A percentile compares a stretch with the other conserved stretches of the same genome.
Conservation (phyloP, 1,140 invertebrate species). For the Cecropterus lyciades region DNA sequence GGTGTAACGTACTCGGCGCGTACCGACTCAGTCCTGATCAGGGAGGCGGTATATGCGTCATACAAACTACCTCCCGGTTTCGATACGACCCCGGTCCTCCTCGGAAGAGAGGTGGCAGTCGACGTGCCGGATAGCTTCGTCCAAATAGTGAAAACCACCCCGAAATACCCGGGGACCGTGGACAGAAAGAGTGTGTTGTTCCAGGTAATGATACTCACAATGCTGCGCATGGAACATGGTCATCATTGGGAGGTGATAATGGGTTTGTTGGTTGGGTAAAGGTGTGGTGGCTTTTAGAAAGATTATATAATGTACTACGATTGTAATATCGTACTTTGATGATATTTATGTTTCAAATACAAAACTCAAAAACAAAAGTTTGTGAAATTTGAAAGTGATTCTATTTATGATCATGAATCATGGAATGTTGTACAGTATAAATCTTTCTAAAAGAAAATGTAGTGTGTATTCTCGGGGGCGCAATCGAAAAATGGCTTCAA, state of each 20-base stretch:
- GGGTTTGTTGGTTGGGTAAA: constrained; percentile 26
- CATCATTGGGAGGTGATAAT: constrained; percentile 36
- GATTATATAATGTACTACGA: constrained; percentile 10
- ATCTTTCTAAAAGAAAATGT: not conserved
- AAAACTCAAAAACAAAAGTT: not conserved
- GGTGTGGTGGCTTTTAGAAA: constrained; percentile 24
- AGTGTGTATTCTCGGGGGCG: too few relatives aligned
- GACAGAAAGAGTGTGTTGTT: constrained; percentile 77
- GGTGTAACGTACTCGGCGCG: constrained; percentile 75
- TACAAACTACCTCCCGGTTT: constrained; percentile 75
- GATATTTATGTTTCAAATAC: not conserved
- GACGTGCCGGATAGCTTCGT: constrained; percentile 91
- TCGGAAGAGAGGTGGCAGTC: constrained; percentile 89
- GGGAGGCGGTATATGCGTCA: constrained; percentile 75
- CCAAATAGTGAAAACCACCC: constrained; percentile 89
- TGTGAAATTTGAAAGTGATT: not conserved
- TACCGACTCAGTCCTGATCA: constrained; percentile 79
- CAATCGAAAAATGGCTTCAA: not conserved
- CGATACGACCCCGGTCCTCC: constrained; percentile 79
- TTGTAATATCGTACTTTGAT: too few relatives aligned
- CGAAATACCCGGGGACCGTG: constrained; percentile 88
- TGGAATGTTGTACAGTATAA: not conserved
- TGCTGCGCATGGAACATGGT: constrained; percentile 53
- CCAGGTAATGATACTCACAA: constrained; percentile 74
- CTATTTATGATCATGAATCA: not conserved